A percentile compares a stretch with the other conserved stretches of the same genome.
phyloP scores from a whole-genome alignment of 2,113 vertebrate genomes.

The Carassius auratus region DNA sequence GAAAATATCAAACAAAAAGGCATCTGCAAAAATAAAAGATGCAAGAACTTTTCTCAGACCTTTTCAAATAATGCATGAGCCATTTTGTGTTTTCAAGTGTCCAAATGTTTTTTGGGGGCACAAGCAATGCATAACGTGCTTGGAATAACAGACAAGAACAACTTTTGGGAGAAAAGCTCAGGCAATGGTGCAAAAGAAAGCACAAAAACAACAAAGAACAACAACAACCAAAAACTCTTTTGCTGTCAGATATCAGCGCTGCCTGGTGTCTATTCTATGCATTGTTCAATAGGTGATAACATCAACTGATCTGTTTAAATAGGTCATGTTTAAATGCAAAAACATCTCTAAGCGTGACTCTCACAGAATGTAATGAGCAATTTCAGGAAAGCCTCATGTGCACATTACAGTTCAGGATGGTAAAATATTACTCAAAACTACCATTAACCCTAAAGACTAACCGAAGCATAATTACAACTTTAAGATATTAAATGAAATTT shows the following conservation, averaged over 20 bases:
- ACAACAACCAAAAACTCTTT: slow-evolving; percentile 2
- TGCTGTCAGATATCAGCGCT: not conserved
- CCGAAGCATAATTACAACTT: not conserved
- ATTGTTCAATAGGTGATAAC: not conserved
- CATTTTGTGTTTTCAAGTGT: not conserved
- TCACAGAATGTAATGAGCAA: not conserved
- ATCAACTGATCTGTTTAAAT: slow-evolving; percentile 1
- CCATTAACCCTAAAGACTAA: not conserved
- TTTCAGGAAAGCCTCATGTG: not conserved
- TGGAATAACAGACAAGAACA: not conserved
- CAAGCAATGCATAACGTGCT: not conserved
- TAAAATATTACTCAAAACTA: not conserved
- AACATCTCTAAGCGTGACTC: not conserved
- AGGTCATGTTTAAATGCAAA: slow-evolving; percentile 23
- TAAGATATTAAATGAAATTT: not conserved
- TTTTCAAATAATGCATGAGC: not conserved
- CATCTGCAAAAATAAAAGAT: not conserved
- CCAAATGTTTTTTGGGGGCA: not conserved
- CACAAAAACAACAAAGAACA: not conserved
- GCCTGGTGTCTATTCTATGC: not conserved
- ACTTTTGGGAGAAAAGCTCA: not conserved
- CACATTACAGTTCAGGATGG: not conserved
- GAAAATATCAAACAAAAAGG: not conserved
- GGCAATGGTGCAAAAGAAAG: not conserved
- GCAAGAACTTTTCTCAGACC: not conserved